A percentile compares a stretch with the other conserved stretches of the same genome.
phyloP scores from a whole-genome alignment of 2,888 invertebrate genomes.

The Silvanus unidentatus region DNA sequence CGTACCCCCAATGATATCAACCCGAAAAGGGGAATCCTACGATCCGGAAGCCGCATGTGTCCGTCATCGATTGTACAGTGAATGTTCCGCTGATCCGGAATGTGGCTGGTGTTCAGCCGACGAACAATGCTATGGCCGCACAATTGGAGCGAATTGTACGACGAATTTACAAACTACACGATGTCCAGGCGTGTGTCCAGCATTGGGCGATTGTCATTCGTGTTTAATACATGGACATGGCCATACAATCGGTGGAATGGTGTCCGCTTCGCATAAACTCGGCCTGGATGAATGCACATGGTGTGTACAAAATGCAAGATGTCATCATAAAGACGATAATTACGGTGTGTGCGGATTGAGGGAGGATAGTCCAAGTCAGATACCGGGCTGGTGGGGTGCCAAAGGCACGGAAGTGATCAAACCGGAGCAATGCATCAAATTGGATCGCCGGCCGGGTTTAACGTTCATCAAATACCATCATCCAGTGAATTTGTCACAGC shows the following conservation, averaged over 20 bases:
- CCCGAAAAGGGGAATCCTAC: constrained; percentile 55
- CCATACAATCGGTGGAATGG: constrained; percentile 41
- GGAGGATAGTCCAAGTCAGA: constrained; percentile 75
- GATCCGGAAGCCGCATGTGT: constrained; percentile 74
- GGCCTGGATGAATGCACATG: constrained; percentile 79
- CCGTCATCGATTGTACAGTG: constrained; percentile 66
- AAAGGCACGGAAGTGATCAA: constrained; percentile 58
- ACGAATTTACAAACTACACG: constrained; percentile 80
- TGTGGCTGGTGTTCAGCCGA: constrained; percentile 87
- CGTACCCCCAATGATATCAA: constrained; percentile 75
- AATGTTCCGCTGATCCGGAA: constrained; percentile 84
- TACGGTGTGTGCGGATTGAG: constrained; percentile 73
- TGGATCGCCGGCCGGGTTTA: constrained; percentile 79
- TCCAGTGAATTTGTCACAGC: constrained; percentile 81
- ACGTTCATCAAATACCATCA: constrained; percentile 84
- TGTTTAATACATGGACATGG: constrained; percentile 76
- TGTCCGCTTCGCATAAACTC: constrained; percentile 69
- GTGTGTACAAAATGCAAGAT: constrained; percentile 90
- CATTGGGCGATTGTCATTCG: constrained; percentile 82
- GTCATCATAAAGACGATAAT: constrained; percentile 79
- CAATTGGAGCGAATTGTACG: constrained; percentile 82
- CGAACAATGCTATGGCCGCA: constrained; percentile 70
- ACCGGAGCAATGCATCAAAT: constrained; percentile 70
- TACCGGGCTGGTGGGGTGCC: constrained; percentile 86
- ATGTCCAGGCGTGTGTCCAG: constrained; percentile 85